Base-by-base conservation (phyloP, 2,888 invertebrate genomes). In the Cloeon dipterum region DNA sequence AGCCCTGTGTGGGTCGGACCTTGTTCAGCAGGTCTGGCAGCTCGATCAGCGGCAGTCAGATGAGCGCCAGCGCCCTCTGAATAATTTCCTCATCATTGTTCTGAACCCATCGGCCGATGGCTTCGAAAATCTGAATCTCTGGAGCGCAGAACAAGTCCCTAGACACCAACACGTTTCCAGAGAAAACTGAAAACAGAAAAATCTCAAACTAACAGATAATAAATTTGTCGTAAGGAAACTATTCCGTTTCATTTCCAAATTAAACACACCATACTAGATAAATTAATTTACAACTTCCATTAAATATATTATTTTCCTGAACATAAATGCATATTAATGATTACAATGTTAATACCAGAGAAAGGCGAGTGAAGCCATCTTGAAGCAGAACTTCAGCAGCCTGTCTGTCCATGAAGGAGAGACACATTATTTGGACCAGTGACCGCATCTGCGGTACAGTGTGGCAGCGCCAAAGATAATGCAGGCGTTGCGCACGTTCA, bases 111-210 rank as follows among this genome's bases (percentile, higher is more conserved):
- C 64, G 67, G 53, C 74, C 70, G 1, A 94, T 82, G 0, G 88
- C 83, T 47, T 71, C 66, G 61, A 98, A 98, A 45, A 98, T 93
- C 48, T 91, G 81, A 26, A 86, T 83, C 59, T 98, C 98, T 1
- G 81, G 75, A 0, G 89, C 93, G 62, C 83, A 96, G 61, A 98
- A 96, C 5, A 94, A 93, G 57, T 96, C 86, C 35, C 94, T 66
- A 36, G 74, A 70, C 21, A 98, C 62, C 7, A 98, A 66, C 51
- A 86, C 81, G 49, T 76, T 73, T 37, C 73, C 37, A 98, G 57
- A 0, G 91, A 78, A 47, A 67, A 68, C 66, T 75, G 49, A 45
- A 52, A 55, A 40, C 33, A 39, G 40, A 38, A 35, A 26, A n/a
- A n/a, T n/a, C n/a, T n/a, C n/a, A n/a, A n/a, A n/a, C n/a, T n/a